phyloP scores from a whole-genome alignment of 2,113 vertebrate genomes.

The Glaucomys volans region DNA sequence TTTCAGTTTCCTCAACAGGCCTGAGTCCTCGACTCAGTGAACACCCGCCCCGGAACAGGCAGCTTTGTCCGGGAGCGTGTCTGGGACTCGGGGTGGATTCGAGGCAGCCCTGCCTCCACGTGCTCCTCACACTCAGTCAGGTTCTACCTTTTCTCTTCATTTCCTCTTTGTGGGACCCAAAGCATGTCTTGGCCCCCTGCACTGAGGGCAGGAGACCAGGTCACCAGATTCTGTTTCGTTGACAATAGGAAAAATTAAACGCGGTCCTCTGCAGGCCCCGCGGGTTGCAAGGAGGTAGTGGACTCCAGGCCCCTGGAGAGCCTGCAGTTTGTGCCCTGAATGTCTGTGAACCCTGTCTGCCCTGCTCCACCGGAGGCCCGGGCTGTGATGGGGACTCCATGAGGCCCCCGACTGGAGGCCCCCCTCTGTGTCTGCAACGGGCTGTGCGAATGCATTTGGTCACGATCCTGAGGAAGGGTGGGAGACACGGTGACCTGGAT shows the following conservation, averaged over 20 bases:
- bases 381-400: no score
- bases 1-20: no score
- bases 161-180: neutral
- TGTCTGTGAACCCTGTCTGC: neutral
- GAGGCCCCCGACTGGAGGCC: neutral
- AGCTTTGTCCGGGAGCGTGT: no score
- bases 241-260: neutral
- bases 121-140: neutral
- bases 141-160: neutral
- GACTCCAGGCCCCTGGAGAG: neutral
- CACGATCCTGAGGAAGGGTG: fast-evolving
- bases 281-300: neutral
- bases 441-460: no score
- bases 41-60: no score
- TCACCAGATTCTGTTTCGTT: neutral
- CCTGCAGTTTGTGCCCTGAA: neutral
- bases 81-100: no score
- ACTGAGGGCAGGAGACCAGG: neutral
- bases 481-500: neutral
- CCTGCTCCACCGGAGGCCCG: fast-evolving
- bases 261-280: neutral
- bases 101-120: no score
- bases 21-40: no score
- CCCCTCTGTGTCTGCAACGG: neutral
- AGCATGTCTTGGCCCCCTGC: neutral